Conservation (phyloP, 64 coral and sea anemone species). For the Actinia tenebrosa region DNA sequence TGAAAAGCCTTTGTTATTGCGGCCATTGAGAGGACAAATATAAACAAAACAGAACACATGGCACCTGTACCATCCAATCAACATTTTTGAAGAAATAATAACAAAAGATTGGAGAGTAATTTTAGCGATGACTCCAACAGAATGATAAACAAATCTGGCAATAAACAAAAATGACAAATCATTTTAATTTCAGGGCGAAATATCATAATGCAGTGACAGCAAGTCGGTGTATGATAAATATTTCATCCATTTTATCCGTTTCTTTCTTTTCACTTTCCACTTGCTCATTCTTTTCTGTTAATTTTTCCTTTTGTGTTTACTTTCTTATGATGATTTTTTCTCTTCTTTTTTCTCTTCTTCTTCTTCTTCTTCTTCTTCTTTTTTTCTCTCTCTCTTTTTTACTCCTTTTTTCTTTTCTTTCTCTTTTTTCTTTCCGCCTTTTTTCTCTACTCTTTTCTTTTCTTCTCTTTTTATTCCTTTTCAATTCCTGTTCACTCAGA, state of each 20-base stretch:
- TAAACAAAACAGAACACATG: conserved; percentile 27
- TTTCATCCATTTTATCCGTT: not conserved
- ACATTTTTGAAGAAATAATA: conserved; percentile 11
- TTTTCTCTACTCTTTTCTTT: not conserved
- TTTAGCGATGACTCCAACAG: conserved; percentile 4
- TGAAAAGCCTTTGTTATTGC: conserved; percentile 18
- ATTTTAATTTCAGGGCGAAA: too few relatives aligned
- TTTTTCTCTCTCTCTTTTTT: not conserved
- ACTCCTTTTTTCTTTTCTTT: not conserved
- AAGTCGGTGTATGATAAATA: not conserved
- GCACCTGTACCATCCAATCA: conserved; percentile 8
- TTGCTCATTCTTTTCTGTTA: not conserved
- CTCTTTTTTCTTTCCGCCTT: not conserved
- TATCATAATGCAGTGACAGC: too few relatives aligned
- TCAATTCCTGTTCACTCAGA: not conserved
- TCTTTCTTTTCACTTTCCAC: not conserved
- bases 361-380: not conserved
- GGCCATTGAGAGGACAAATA: conserved; percentile 10
- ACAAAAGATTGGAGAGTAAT: conserved; percentile 14
- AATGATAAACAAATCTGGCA: not conserved
- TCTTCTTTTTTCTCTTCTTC: not conserved
- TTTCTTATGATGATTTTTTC: not conserved
- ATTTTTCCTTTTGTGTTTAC: not conserved
- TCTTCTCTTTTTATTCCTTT: not conserved
- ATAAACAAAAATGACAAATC: too few relatives aligned